These are phyloP conservation scores for Gerris buenoi DNA, from an alignment of 1,140 invertebrate species.

Conservation along the genomic window DNA sequence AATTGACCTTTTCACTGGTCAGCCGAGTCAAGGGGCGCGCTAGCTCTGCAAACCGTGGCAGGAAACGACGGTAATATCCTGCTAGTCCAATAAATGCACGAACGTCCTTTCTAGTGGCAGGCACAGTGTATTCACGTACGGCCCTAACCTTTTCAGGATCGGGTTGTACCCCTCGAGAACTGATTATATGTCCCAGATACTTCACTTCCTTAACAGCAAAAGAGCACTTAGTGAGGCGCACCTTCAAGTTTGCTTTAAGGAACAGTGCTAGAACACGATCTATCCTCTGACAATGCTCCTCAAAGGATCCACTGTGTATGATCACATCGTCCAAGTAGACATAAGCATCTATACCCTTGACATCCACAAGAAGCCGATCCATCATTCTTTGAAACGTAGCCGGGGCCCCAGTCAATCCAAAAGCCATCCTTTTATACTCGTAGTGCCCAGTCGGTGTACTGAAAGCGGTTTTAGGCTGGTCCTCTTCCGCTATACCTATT, in stretches of 20 bases:
- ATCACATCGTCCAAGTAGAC: conserved; percentile 32
- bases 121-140: conserved; percentile 28
- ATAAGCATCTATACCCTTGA: conserved; percentile 24
- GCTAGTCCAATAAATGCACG: conserved; percentile 31
- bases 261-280: conserved; percentile 28
- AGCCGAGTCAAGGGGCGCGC: conserved; percentile 13
- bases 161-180: conserved; percentile 28
- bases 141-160: conserved; percentile 29
- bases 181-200: conserved; percentile 31
- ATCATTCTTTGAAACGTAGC: too few species aligned
- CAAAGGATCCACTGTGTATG: conserved; percentile 25
- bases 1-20: too few species aligned
- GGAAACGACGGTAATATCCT: conserved; percentile 31
- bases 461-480: too few species aligned
- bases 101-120: conserved; percentile 28
- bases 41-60: conserved; percentile 25
- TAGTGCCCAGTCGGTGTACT: too few species aligned
- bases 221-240: conserved; percentile 33
- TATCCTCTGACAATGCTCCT: conserved; percentile 27
- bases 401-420: too few species aligned
- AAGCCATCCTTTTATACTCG: too few species aligned
- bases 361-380: conserved; percentile 24
- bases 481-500: too few species aligned
- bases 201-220: conserved; percentile 31
- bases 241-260: conserved; percentile 27